Evolutionary conservation across 2,797 vertebrate genomes (phyloP), one percentile per base, ranked within the genome.

Genomic region (Geotrypetes seraphini): DNA sequence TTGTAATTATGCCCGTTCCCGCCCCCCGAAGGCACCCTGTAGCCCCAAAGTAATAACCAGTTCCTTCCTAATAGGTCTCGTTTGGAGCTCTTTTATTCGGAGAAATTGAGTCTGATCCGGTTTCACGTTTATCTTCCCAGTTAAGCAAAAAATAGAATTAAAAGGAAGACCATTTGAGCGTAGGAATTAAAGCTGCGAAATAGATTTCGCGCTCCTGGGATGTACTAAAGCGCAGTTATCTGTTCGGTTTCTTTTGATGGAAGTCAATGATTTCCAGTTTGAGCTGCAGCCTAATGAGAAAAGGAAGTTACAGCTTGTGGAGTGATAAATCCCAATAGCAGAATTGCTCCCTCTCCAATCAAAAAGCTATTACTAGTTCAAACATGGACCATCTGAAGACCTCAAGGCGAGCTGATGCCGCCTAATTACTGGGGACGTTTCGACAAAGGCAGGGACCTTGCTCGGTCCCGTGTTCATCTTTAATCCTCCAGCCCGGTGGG

Each of bases 1-100:
- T 59, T 87, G n/a, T 86, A 89, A 90, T 89, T 79, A 81, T 57
- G 71, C 68, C 73, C 72, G 61, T 69, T 66, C 74, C 75, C 77
- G 77, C 17, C 80, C 81, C 79, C 84, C 84, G 77, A 73, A 23
- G 84, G 80, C 49, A 48, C 39, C 49, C 28, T 27, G 46, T 47
- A 57, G 34, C 70, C 62, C 71, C 64, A 45, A 41, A 75, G 73
- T 77, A 77, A 80, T 70, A 73, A 84, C 69, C 73, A 3, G 3
- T 12, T 7, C 4, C 10, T 6, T 11, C 8, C 4, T 14, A 8
- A 20, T 19, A 10, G 5, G 17, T 1, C 14, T 17, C 9, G 3
- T 15, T 7, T 18, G 9, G 15, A 4, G 4, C 14, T 9, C 10
- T 8, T 2, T 10, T 1, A 8, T n/a, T n/a, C n/a, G n/a, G n/a